Conservation (phyloP, 2,888 invertebrate genomes). For the Napeogenes sylphis region DNA sequence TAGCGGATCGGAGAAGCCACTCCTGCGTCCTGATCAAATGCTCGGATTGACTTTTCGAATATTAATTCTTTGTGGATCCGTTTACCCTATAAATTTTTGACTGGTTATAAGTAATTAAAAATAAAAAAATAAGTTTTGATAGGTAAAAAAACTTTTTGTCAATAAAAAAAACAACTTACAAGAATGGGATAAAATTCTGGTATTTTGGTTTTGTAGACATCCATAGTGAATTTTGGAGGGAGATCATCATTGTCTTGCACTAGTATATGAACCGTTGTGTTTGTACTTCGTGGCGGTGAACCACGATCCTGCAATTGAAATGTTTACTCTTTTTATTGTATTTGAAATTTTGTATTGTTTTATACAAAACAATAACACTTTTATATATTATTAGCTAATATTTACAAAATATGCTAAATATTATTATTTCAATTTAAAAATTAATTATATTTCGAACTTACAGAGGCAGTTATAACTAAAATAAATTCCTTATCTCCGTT, state of each 20-base stretch:
- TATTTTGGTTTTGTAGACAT: slow-evolving; percentile 87
- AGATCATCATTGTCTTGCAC: slow-evolving; percentile 89
- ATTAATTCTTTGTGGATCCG: slow-evolving; percentile 83
- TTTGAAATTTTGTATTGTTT: background rate
- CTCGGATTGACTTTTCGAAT: slow-evolving; percentile 85
- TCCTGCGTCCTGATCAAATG: slow-evolving; percentile 87
- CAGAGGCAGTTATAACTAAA: slow-evolving; percentile 86
- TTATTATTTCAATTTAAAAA: too few species aligned
- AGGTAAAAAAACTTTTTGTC: background rate
- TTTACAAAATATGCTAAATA: too few species aligned
- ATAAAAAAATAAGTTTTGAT: background rate
- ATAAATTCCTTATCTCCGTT: slow-evolving; percentile 86
- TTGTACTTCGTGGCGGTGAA: slow-evolving; percentile 84
- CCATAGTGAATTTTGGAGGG: slow-evolving; percentile 88
- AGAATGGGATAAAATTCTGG: slow-evolving; percentile 89
- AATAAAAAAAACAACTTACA: slow-evolving; percentile 70
- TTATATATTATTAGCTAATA: too few species aligned
- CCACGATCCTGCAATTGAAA: slow-evolving; percentile 84
- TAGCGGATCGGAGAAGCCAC: slow-evolving; percentile 86
- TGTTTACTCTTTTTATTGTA: background rate
- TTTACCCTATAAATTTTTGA: slow-evolving; percentile 75
- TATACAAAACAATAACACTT: background rate
- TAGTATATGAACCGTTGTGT: slow-evolving; percentile 83
- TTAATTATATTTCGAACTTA: slow-evolving; percentile 43
- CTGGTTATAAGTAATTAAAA: background rate